Evolutionary conservation across 2,888 invertebrate genomes (phyloP).

Genomic region (Andrena chrysosceles): DNA sequence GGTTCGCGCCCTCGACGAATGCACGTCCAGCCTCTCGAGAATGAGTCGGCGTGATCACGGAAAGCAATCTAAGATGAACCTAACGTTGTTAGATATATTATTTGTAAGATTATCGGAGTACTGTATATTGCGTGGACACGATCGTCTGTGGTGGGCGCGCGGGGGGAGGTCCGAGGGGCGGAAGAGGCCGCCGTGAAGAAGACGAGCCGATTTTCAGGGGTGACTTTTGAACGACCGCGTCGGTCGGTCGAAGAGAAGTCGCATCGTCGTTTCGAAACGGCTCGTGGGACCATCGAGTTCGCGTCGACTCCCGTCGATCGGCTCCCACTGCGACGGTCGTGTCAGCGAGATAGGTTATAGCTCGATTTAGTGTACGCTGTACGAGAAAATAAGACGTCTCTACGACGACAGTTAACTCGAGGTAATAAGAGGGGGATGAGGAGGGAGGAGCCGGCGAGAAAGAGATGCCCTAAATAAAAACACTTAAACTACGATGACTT

Average conservation of each 20-base stretch:
- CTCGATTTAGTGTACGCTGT: constrained; percentile 69
- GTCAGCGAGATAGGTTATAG: constrained; percentile 64
- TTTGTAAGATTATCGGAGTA: constrained; percentile 82
- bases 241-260: background rate
- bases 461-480: constrained; percentile 64
- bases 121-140: constrained; percentile 77
- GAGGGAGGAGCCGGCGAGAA: constrained; percentile 10
- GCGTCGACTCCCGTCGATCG: constrained; percentile 44
- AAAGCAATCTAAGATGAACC: constrained; percentile 83
- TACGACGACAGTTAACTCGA: constrained; percentile 59
- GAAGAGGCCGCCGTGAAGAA: background rate
- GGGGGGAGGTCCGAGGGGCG: constrained; percentile 67
- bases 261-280: constrained; percentile 21
- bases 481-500: constrained; percentile 71
- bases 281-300: constrained; percentile 52
- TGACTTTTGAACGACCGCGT: background rate
- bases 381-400: constrained; percentile 45
- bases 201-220: background rate
- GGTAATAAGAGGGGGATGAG: constrained; percentile 36
- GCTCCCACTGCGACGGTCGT: constrained; percentile 54
- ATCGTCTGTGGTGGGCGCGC: constrained; percentile 59
- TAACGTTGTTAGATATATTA: constrained; percentile 84
- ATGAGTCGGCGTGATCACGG: constrained; percentile 81
- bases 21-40: constrained; percentile 68
- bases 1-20: constrained; percentile 61